These are phyloP conservation scores for Frankliniella fusca DNA, from an alignment of 2,888 invertebrate genomes.

Conservation along the genomic window DNA sequence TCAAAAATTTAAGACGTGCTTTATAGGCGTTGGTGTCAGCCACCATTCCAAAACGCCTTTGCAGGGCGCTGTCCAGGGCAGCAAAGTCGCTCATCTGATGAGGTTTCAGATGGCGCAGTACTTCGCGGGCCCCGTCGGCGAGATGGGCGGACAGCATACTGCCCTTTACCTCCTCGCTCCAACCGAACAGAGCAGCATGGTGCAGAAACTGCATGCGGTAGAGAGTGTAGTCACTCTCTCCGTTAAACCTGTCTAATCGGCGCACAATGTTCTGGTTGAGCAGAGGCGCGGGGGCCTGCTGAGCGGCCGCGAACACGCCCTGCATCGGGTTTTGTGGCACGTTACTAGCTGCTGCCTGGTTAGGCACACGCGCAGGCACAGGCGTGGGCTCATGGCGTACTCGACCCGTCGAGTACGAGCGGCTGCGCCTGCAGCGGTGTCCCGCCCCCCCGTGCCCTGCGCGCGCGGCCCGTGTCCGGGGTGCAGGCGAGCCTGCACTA, in stretches of 20 bases:
- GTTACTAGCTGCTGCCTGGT: too few relatives aligned
- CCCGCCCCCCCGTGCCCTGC: too few relatives aligned
- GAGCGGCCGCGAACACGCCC: too few relatives aligned
- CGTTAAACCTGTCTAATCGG: background rate
- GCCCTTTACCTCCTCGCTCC: background rate
- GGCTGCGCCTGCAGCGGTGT: too few relatives aligned
- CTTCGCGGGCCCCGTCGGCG: background rate
- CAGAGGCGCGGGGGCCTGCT: too few relatives aligned
- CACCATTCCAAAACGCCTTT: background rate
- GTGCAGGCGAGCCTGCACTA: too few relatives aligned
- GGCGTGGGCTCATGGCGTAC: too few relatives aligned
- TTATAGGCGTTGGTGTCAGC: background rate
- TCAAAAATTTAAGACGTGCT: background rate
- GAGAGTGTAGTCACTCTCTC: background rate
- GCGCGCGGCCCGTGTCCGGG: too few relatives aligned
- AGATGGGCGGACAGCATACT: background rate
- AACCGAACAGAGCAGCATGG: background rate
- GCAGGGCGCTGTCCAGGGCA: background rate
- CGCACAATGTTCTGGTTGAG: too few relatives aligned
- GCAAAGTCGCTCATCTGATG: background rate
- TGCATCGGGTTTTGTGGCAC: too few relatives aligned
- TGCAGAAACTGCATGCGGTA: conserved; percentile 1
- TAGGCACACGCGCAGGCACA: too few relatives aligned
- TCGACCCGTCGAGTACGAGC: too few relatives aligned
- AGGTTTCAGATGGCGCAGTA: background rate